Base-by-base conservation (phyloP, 53 echinoderm and acorn worm species). In the Luidia sarsii region DNA sequence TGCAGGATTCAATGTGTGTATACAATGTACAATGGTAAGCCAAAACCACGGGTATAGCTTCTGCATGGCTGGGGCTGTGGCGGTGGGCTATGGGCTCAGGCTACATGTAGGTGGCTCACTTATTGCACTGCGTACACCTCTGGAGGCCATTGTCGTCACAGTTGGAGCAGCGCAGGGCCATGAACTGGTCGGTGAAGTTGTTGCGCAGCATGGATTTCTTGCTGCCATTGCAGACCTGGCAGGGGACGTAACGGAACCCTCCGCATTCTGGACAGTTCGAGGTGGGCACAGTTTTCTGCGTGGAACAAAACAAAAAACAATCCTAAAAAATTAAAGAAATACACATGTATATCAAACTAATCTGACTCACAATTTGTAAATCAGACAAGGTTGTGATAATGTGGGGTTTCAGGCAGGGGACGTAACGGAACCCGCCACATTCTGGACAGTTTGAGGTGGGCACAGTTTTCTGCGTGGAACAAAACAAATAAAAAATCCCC, bases 71-170 rank as follows among this genome's bases (percentile, higher is more conserved):
- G n/a, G n/a, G n/a, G n/a, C n/a, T n/a, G n/a, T n/a, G n/a, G n/a
- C n/a, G n/a, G n/a, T n/a, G n/a, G n/a, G n/a, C n/a, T n/a, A n/a
- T n/a, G n/a, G n/a, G n/a, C n/a, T n/a, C n/a, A n/a, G n/a, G n/a
- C n/a, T n/a, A n/a, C n/a, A n/a, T n/a, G n/a, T n/a, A n/a, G n/a
- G n/a, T n/a, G 10, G 1, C 27, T 72, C 56, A 81, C 35, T 81
- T 74, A 64, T 95, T 86, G 68, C 96, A 95, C 28, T 82, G 77
- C 1, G 57, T 63, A 67, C 97, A 96, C 68, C 75, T 91, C 86
- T 88, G 93, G 23, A 96, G 79, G 33, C 97, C 93, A 13, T 96
- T 96, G 10, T 96, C 97, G 31, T 96, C 97, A 27, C 97, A 96
- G 41, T 83, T 36, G 25, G 93, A 91, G 39, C 97, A 96, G 39